Percentiles rank a stretch among this genome's conserved stretches.
Conservation (phyloP, 2,797 vertebrate species). For the Hylomyscus alleni region DNA sequence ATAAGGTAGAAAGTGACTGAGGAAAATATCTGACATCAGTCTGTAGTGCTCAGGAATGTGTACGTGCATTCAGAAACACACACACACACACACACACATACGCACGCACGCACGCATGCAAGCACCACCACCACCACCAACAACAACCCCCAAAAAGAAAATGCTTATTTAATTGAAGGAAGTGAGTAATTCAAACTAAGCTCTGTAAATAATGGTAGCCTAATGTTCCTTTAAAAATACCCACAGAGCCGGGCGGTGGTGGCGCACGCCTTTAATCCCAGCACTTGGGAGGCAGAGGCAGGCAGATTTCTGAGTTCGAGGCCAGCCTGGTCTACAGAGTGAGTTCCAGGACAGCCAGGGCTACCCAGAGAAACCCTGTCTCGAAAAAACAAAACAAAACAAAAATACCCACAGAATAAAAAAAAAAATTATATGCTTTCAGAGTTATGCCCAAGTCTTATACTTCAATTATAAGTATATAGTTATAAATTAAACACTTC, state of each 20-base stretch:
- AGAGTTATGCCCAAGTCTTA: conserved; percentile 9
- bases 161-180: conserved; percentile 40
- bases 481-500: not conserved
- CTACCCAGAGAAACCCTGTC: too few relatives aligned
- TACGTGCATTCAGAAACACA: not conserved
- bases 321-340: too few relatives aligned
- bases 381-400: too few relatives aligned
- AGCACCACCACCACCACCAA: not conserved
- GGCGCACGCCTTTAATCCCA: too few relatives aligned
- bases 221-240: conserved; percentile 12
- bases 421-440: conserved; percentile 47
- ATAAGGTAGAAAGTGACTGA: not conserved
- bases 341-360: too few relatives aligned
- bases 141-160: not conserved
- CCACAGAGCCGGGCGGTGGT: not conserved
- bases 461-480: not conserved
- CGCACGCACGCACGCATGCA: accelerated
- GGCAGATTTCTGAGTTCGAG: too few relatives aligned
- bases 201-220: not conserved
- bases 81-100: too few relatives aligned
- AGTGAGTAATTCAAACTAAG: conserved; percentile 49
- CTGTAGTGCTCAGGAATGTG: not conserved
- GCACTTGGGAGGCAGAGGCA: too few relatives aligned
- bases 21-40: not conserved
- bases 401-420: not conserved